Evolutionary conservation across 2,888 invertebrate species (phyloP), one percentile per base, ranked within the genome.

Genomic region (Ochropleura leucogaster): DNA sequence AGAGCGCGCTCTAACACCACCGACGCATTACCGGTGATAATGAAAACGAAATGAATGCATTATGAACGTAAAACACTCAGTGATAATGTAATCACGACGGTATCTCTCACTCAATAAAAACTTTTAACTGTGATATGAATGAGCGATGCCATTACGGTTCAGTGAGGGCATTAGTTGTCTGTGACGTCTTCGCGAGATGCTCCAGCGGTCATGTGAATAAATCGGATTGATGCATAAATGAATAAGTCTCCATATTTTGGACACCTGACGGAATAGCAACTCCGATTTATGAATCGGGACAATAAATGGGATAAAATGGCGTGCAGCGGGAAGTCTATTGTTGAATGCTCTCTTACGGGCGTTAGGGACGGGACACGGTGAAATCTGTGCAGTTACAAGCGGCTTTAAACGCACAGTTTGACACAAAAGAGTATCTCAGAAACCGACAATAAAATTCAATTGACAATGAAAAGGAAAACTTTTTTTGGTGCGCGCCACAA

Each of bases 371-470:
- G 89, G 88, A 88, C 89, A 86, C 85, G 85, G 84, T 88, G 84
- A 87, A 90, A 85, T 92, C 90, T 91, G 88, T 90, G 84, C 89
- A 90, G 92, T 89, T 93, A 94, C 95, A 94, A 95, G 93, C 93
- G 92, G 94, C 95, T 95, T 96, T 94, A 91, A 93, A 94, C 96
- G 96, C 95, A 94, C 95, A 94, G 95, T 94, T 95, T 92, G 88
- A 91, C 95, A 96, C 95, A 96, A 96, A 95, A 95, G 95, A 92
- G 92, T 93, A 94, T 95, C 94, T 94, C 91, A 93, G 95, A 95
- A 96, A 95, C 95, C 94, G 92, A 95, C 96, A 95, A 96, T 96
- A 96, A 96, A 95, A 94, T 95, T 95, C 95, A 95, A 95, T 95
- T 95, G 95, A 96, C 96, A 95, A 95, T 94, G 93, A 93, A 92